Percentiles rank a stretch among this genome's conserved stretches.
Conservation (phyloP, 2,888 invertebrate genomes). For the Epinotia ramella region DNA sequence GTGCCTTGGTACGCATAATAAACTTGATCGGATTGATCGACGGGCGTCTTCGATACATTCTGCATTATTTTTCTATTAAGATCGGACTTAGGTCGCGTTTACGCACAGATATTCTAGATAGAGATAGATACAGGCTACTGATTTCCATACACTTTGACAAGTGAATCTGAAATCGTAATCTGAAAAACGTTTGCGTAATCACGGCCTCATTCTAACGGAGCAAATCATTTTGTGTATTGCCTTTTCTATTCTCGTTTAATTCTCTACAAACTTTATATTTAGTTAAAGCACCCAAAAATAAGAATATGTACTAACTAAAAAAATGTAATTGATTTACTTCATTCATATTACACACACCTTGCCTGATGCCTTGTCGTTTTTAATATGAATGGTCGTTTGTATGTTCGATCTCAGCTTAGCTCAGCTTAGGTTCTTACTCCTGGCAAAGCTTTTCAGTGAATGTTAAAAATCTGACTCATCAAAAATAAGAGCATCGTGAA, state of each 20-base stretch:
- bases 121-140: too few species aligned
- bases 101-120: too few species aligned
- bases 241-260: not conserved
- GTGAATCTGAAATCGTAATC: too few species aligned
- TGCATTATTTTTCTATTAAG: not conserved
- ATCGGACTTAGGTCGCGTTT: too few species aligned
- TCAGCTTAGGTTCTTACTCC: constrained; percentile 5
- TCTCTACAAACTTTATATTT: too few species aligned
- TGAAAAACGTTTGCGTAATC: too few species aligned
- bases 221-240: not conserved
- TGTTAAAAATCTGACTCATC: constrained; percentile 11
- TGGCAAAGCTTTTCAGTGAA: not conserved
- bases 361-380: not conserved
- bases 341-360: not conserved
- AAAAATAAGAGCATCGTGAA: constrained; percentile 14
- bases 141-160: too few species aligned
- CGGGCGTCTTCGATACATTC: constrained; percentile 2
- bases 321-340: not conserved
- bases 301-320: not conserved
- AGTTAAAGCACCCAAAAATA: too few species aligned
- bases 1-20: constrained; percentile 22
- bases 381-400: not conserved
- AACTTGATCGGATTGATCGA: constrained; percentile 9
- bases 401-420: constrained; percentile 13
- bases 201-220: not conserved